Percentiles rank a stretch among this genome's conserved stretches.
phyloP scores from a whole-genome alignment of 2,797 vertebrate species.

The Apogon talboti region DNA sequence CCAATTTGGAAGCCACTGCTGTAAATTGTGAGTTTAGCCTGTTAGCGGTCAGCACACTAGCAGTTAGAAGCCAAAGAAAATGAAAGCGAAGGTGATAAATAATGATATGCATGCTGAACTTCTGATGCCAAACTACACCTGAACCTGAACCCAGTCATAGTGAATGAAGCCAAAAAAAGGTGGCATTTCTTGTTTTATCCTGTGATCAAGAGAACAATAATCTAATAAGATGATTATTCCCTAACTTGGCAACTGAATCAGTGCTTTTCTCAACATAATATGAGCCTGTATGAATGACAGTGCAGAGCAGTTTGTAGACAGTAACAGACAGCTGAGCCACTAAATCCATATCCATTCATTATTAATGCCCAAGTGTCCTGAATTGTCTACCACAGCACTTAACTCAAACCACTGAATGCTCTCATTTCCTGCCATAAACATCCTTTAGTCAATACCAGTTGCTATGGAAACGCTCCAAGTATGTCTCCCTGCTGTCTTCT shows the following conservation, averaged over 20 bases:
- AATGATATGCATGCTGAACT: no score
- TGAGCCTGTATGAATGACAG: slow-evolving; percentile 37
- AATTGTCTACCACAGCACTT: slow-evolving; percentile 76
- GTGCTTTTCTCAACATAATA: slow-evolving; percentile 28
- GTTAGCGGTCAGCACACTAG: no score
- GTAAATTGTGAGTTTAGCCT: no score
- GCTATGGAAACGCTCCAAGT: slow-evolving; percentile 62
- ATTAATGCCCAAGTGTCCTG: slow-evolving; percentile 74
- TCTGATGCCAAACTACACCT: no score
- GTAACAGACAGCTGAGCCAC: slow-evolving; percentile 48
- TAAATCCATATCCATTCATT: slow-evolving; percentile 79
- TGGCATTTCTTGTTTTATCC: slow-evolving; percentile 22
- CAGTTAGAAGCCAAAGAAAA: no score
- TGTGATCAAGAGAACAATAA: slow-evolving; percentile 38
- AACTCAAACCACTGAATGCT: slow-evolving; percentile 66
- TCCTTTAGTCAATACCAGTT: slow-evolving; percentile 69
- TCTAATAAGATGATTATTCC: slow-evolving; percentile 46
- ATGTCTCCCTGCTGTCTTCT: slow-evolving; percentile 39
- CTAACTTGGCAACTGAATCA: slow-evolving; percentile 43
- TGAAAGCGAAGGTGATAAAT: no score
- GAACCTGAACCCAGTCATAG: neutral
- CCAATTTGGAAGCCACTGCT: no score
- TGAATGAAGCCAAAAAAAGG: neutral
- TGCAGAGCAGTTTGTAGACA: slow-evolving; percentile 34
- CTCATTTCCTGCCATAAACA: slow-evolving; percentile 75